Conservation (phyloP, 2,797 vertebrate genomes). For the Podarcis siculus region DNA sequence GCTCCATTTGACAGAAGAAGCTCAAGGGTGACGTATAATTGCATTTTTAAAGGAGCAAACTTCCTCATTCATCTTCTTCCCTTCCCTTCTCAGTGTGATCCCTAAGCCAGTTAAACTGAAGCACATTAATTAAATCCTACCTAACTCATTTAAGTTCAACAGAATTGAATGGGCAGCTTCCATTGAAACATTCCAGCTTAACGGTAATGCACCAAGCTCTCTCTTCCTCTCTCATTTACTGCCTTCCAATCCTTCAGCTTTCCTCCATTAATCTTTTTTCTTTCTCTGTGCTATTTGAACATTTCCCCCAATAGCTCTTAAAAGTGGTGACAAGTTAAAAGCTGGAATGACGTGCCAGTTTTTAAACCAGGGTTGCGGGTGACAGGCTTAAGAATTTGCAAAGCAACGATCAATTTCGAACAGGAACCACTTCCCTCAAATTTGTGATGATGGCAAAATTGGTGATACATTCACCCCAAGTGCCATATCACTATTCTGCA, state of each 20-base stretch:
- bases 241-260: neutral
- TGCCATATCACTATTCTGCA: neutral
- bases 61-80: slow-evolving; percentile 1
- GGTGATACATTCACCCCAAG: neutral
- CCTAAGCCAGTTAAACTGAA: neutral
- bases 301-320: slow-evolving; percentile 24
- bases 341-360: slow-evolving; percentile 12
- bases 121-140: slow-evolving; percentile 5
- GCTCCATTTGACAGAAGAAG: slow-evolving; percentile 46
- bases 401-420: neutral
- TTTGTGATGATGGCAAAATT: fast-evolving
- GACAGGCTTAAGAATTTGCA: slow-evolving; percentile 44
- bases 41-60: slow-evolving; percentile 19
- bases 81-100: neutral
- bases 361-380: neutral
- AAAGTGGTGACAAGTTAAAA: slow-evolving; percentile 59
- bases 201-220: neutral
- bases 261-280: slow-evolving; percentile 41
- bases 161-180: neutral
- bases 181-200: neutral
- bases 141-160: neutral
- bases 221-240: slow-evolving; percentile 13
- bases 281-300: slow-evolving; percentile 26
- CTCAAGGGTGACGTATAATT: slow-evolving; percentile 52
- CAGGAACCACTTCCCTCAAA: neutral